Percentiles rank a stretch among this genome's conserved stretches.
These are phyloP conservation scores for Novumbra hubbsi DNA, from an alignment of 2,797 vertebrate genomes.

Conservation along the genomic window DNA sequence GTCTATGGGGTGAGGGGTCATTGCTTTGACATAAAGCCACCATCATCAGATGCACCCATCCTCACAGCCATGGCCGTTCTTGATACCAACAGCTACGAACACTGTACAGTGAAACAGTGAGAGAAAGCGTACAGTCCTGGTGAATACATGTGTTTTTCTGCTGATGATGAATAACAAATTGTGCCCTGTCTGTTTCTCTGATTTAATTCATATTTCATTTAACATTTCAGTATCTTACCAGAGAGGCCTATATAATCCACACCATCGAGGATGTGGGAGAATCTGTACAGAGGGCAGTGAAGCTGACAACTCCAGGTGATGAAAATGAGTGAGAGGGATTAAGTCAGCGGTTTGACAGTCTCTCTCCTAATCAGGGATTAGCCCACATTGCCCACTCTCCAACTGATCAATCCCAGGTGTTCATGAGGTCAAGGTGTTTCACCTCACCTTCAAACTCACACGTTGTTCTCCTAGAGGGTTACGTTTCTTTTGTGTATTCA, in stretches of 20 bases:
- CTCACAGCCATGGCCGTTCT: not conserved
- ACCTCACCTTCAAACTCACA: constrained; percentile 56
- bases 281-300: not conserved
- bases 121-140: not conserved
- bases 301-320: constrained; percentile 59
- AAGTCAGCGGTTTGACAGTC: constrained; percentile 46
- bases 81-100: constrained; percentile 3
- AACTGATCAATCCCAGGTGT: constrained; percentile 18
- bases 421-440: constrained; percentile 51
- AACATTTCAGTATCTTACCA: constrained; percentile 20
- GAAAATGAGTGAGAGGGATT: constrained; percentile 61
- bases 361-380: constrained; percentile 68
- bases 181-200: constrained; percentile 6
- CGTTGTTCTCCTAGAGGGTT: constrained; percentile 19
- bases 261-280: constrained; percentile 31
- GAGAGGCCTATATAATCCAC: constrained; percentile 9
- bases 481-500: constrained; percentile 3
- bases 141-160: not conserved
- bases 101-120: not conserved
- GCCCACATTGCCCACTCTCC: constrained; percentile 55
- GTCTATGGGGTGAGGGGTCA: not conserved
- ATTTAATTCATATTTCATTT: too few relatives aligned
- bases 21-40: constrained; percentile 10
- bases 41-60: constrained; percentile 9
- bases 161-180: too few relatives aligned